Conservation (phyloP, 2,797 vertebrate genomes). For the Choloepus didactylus region DNA sequence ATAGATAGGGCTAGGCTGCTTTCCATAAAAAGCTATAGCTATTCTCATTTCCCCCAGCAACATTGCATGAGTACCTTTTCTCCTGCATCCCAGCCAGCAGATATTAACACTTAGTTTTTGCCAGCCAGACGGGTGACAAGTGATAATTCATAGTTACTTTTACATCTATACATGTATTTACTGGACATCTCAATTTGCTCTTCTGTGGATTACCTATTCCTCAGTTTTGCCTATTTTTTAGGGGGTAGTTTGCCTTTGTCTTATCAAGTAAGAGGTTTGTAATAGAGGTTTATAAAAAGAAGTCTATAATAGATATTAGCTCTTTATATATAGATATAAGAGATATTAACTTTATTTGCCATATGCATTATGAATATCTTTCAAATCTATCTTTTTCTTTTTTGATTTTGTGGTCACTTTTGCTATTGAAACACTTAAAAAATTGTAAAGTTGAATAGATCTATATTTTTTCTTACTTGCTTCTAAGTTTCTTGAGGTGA, state of each 20-base stretch:
- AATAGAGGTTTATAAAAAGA: too few species aligned
- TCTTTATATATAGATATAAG: background rate
- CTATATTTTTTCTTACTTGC: background rate
- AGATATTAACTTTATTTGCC: background rate
- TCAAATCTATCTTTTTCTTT: background rate
- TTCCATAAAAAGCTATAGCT: background rate
- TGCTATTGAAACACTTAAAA: conserved; percentile 27
- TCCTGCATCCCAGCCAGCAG: background rate
- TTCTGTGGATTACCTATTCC: background rate
- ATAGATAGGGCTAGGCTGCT: background rate
- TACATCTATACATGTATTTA: background rate
- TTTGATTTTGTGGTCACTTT: conserved; percentile 39
- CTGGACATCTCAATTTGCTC: background rate
- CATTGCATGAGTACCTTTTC: background rate
- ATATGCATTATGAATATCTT: conserved; percentile 9
- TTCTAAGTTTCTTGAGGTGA: conserved; percentile 10
- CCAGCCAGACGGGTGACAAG: background rate
- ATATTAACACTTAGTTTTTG: background rate
- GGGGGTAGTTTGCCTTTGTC: background rate
- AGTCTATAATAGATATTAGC: background rate
- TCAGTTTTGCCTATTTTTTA: conserved; percentile 14
- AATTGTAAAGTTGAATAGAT: conserved; percentile 13
- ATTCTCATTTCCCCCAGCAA: background rate
- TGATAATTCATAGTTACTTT: background rate
- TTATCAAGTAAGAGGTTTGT: background rate